A percentile compares a stretch with the other conserved stretches of the same genome.
Evolutionary conservation across 2,113 vertebrate species (phyloP).

Genomic region (Fulica atra): DNA sequence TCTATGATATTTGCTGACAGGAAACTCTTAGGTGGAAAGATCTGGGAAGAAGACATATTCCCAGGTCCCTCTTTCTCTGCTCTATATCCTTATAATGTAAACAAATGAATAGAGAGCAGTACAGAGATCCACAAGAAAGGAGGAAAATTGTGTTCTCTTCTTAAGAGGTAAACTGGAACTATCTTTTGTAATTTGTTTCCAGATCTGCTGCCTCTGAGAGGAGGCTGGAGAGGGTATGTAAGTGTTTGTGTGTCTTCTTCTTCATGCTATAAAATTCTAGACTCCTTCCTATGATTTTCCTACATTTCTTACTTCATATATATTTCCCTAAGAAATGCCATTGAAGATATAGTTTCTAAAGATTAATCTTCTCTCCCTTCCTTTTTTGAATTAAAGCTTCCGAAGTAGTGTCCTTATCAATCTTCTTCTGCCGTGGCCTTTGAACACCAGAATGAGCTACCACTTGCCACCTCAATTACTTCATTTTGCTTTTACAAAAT

Average conservation of each 20-base stretch:
- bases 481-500: background rate
- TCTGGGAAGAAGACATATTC: background rate
- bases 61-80: background rate
- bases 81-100: background rate
- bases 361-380: background rate
- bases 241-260: background rate
- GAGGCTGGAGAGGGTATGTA: background rate
- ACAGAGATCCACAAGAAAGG: background rate
- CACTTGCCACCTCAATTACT: background rate
- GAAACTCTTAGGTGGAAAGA: background rate
- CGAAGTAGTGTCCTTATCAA: background rate
- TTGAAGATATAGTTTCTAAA: background rate
- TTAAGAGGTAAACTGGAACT: background rate
- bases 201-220: background rate
- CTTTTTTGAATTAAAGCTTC: background rate
- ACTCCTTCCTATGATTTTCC: background rate
- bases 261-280: background rate
- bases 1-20: background rate
- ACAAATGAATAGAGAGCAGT: background rate
- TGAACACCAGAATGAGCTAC: background rate
- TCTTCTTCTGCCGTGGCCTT: background rate
- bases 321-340: background rate
- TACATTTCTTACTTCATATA: background rate
- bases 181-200: background rate
- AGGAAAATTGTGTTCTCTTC: background rate